A percentile compares a stretch with the other conserved stretches of the same genome.
phyloP scores from a whole-genome alignment of 1,140 invertebrate species.

The Druon quercuslanigerum region DNA sequence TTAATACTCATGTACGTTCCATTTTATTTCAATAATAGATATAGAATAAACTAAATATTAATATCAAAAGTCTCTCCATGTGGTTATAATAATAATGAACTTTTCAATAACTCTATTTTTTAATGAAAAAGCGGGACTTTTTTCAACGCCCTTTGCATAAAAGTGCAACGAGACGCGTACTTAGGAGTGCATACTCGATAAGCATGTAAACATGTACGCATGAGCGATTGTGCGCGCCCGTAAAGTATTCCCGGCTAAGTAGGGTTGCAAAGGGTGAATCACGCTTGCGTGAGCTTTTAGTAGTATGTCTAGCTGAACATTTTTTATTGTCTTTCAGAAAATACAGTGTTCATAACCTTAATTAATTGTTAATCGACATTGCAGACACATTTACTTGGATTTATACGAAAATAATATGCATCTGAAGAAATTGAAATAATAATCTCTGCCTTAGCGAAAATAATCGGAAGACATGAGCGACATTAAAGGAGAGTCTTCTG shows the following conservation, averaged over 20 bases:
- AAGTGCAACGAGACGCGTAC: conserved; percentile 31
- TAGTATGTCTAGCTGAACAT: conserved; percentile 46
- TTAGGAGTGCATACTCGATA: conserved; percentile 45
- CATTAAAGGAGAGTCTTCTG: not conserved
- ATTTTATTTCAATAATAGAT: no score
- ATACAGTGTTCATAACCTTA: not conserved
- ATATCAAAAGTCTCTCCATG: no score
- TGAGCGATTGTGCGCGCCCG: conserved; percentile 40
- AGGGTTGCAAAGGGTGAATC: conserved; percentile 48
- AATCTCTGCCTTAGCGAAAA: not conserved
- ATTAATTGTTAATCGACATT: not conserved
- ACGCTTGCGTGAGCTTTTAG: conserved; percentile 38
- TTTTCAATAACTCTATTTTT: no score
- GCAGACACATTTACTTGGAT: not conserved
- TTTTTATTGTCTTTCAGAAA: conserved; percentile 47
- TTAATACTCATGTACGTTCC: no score
- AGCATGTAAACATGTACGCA: conserved; percentile 37
- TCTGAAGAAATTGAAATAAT: not conserved
- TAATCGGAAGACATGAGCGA: not conserved
- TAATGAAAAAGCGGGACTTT: no score
- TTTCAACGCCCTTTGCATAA: no score
- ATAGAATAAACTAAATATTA: no score
- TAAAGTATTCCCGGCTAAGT: conserved; percentile 48
- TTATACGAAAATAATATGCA: not conserved
- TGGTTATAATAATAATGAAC: no score